Evolutionary conservation across 92 coral and sea anemone genomes (phyloP).

Genomic region (Scolanthus callimorphus): DNA sequence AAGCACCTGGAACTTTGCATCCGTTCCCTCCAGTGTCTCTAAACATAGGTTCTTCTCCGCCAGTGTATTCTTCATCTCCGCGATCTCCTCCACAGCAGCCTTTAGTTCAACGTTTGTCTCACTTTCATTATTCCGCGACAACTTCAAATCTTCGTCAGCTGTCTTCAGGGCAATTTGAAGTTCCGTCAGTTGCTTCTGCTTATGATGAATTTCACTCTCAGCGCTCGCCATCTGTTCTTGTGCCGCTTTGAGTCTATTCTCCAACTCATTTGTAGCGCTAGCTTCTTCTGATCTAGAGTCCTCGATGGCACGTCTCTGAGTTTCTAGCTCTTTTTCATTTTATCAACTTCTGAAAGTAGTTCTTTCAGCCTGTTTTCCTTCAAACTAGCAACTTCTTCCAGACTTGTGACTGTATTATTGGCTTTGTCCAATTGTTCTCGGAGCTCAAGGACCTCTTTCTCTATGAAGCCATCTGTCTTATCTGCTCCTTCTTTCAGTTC

Average conservation of each 20-base stretch:
- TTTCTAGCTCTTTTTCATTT: neutral
- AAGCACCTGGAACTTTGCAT: too few relatives aligned
- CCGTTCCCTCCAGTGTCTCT: neutral
- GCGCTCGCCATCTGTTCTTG: constrained; percentile 9
- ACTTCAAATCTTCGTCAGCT: too few relatives aligned
- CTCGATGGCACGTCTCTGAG: neutral
- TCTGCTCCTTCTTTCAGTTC: neutral
- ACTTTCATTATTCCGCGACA: too few relatives aligned
- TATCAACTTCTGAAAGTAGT: neutral
- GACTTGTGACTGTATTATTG: neutral
- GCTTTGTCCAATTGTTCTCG: neutral
- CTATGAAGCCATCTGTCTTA: neutral
- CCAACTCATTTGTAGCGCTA: neutral
- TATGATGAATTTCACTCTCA: neutral
- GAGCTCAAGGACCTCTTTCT: neutral
- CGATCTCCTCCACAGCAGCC: too few relatives aligned
- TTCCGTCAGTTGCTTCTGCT: neutral
- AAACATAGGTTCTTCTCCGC: too few relatives aligned
- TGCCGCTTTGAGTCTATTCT: constrained; percentile 10
- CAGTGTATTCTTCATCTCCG: too few relatives aligned
- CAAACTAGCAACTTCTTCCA: neutral
- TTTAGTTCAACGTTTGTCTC: too few relatives aligned
- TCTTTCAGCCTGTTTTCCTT: constrained; percentile 8
- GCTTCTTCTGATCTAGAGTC: constrained; percentile 1
- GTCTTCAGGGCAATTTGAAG: neutral